Evolutionary conservation across 2,113 vertebrate genomes (phyloP), one percentile per base, ranked within the genome.

Genomic region (Butastur rufipennis): DNA sequence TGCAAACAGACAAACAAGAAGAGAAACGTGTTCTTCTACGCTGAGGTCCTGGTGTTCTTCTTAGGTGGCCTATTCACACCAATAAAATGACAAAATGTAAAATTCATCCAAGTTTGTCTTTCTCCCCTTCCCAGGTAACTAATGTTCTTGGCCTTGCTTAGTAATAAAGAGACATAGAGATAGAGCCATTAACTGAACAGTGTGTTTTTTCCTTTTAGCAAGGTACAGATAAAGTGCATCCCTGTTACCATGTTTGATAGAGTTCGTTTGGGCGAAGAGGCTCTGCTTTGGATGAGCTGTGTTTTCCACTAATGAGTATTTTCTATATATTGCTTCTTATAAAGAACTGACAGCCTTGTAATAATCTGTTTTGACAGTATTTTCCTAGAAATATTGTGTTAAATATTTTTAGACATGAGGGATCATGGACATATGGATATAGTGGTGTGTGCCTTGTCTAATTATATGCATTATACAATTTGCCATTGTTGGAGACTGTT

Each of bases 401-500:
- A 97, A 97, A 97, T 98, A 97, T 97, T 98, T 97, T 97, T 85
- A 96, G 94, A 97, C 84, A 47, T 79, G 90, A 93, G 86, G 43
- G 96, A 96, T 95, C 91, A 92, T 94, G 98, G 97, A 98, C 98
- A 98, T 98, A 99, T 98, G 98, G 98, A 98, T 96, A 74, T 94
- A 97, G 98, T 97, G 97, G 96, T 98, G 97, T 98, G 97, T 81
- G 97, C 93, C 93, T 98, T 91, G 95, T 97, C 98, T 99, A 99
- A 99, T 99, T 99, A 99, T 98, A 98, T 97, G 97, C 98, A 42
- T 42, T 42, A 42, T 42, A 42, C 40, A 97, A 98, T 99, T 99
- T 98, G 96, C 99, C 97, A 98, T 99, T 98, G 99, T 99, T 98
- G 98, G 98, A 98, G 97, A 98, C 99, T 98, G 98, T 98, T 99